These are phyloP conservation scores for Cordilura impudica DNA, from an alignment of 2,888 invertebrate genomes.

Conservation along the genomic window DNA sequence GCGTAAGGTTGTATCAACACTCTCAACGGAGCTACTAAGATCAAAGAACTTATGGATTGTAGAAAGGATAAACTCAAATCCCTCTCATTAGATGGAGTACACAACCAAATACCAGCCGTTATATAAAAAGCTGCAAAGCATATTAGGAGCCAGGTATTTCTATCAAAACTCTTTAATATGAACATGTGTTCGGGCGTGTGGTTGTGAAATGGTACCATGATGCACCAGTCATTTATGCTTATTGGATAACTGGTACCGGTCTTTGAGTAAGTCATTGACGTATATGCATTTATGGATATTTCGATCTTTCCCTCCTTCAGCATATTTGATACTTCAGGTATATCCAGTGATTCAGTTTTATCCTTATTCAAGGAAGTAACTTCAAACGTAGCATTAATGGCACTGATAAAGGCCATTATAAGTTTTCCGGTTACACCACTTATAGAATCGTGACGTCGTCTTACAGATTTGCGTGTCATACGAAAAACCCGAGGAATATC, in stretches of 20 bases:
- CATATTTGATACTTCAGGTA: constrained; percentile 12
- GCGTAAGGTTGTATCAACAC: constrained; percentile 59
- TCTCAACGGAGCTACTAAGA: constrained; percentile 64
- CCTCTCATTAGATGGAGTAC: constrained; percentile 65
- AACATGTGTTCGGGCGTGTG: constrained; percentile 68
- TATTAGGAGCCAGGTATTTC: constrained; percentile 67
- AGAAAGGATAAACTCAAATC: constrained; percentile 67
- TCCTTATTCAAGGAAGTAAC: constrained; percentile 60
- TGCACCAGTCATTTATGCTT: constrained; percentile 71
- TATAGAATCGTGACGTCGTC: constrained; percentile 23
- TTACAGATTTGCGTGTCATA: constrained; percentile 22
- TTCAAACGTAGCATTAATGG: constrained; percentile 68
- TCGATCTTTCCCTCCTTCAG: constrained; percentile 66
- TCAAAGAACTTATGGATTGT: constrained; percentile 68
- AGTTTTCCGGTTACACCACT: constrained; percentile 68
- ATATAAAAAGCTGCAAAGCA: constrained; percentile 65
- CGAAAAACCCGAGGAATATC: constrained; percentile 72
- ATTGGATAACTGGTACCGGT: constrained; percentile 71
- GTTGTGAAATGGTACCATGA: constrained; percentile 71
- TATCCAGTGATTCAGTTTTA: constrained; percentile 6
- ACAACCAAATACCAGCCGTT: constrained; percentile 67
- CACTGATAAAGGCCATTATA: constrained; percentile 67
- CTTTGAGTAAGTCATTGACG: constrained; percentile 50
- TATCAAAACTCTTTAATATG: constrained; percentile 65
- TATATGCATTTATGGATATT: constrained; percentile 69